A percentile compares a stretch with the other conserved stretches of the same genome.
These are phyloP conservation scores for Pseudois nayaur DNA, from an alignment of 2,113 vertebrate genomes.

Conservation along the genomic window DNA sequence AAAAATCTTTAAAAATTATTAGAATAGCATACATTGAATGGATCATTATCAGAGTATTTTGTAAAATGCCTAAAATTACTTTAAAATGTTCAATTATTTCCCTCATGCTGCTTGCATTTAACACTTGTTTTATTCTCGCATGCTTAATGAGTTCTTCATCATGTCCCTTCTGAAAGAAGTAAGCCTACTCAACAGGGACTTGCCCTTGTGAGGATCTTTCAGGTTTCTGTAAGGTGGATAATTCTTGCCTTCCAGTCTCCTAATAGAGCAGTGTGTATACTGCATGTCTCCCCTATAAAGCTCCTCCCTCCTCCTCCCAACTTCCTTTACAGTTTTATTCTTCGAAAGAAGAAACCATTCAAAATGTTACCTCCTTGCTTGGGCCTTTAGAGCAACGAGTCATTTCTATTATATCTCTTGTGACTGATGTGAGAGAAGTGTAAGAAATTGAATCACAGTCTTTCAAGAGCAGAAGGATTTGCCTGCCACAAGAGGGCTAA, in stretches of 20 bases:
- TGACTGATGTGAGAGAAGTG: slow-evolving; percentile 35
- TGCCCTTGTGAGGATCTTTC: background rate
- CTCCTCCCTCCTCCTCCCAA: background rate
- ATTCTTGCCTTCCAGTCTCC: background rate
- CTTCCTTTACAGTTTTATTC: background rate
- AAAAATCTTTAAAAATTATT: slow-evolving; percentile 4
- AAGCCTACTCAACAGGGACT: background rate
- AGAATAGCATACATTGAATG: background rate
- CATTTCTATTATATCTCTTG: slow-evolving; percentile 1
- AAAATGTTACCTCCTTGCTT: slow-evolving; percentile 21
- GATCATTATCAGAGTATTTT: background rate
- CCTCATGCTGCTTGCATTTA: slow-evolving; percentile 39
- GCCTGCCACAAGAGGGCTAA: slow-evolving; percentile 39
- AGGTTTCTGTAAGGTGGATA: slow-evolving; percentile 10
- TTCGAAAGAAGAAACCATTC: slow-evolving; percentile 52
- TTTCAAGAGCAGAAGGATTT: slow-evolving; percentile 60
- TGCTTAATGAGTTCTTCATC: slow-evolving; percentile 60
- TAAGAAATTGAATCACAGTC: slow-evolving; percentile 30
- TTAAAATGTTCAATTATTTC: slow-evolving; percentile 22
- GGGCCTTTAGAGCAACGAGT: slow-evolving; percentile 29
- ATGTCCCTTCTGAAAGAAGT: background rate
- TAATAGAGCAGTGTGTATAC: slow-evolving; percentile 30
- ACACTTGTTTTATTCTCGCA: slow-evolving; percentile 57
- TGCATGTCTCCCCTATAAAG: background rate
- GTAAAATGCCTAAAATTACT: slow-evolving; percentile 56